Percentiles rank a stretch among this genome's conserved stretches.
These are phyloP conservation scores for Astreopora myriophthalma DNA, from an alignment of 64 coral and sea anemone genomes.

Conservation along the genomic window DNA sequence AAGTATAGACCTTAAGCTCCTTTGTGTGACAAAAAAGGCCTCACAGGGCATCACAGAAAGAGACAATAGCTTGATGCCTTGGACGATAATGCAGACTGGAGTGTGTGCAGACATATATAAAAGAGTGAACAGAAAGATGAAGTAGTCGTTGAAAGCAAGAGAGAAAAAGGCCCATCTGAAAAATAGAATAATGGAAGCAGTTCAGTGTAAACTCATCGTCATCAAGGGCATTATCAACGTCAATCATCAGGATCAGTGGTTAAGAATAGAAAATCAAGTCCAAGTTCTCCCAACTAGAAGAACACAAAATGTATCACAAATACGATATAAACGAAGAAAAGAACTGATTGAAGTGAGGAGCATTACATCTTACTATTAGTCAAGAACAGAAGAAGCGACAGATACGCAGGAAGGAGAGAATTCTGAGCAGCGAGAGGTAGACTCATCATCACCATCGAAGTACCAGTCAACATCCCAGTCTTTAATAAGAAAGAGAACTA, in stretches of 20 bases:
- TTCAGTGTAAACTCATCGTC: too few relatives aligned
- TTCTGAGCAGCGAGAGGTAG: not conserved
- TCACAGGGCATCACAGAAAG: not conserved
- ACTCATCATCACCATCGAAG: not conserved
- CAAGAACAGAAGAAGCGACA: not conserved
- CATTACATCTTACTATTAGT: not conserved
- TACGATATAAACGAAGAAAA: not conserved
- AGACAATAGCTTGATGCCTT: not conserved
- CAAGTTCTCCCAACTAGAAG: not conserved
- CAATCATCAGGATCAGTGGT: too few relatives aligned
- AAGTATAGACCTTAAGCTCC: too few relatives aligned
- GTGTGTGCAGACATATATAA: not conserved
- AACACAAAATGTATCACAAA: not conserved
- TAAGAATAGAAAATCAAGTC: too few relatives aligned
- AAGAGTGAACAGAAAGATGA: not conserved
- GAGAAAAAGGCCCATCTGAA: not conserved
- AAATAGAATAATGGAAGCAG: not conserved
- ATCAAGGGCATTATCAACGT: too few relatives aligned
- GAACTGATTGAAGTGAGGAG: not conserved
- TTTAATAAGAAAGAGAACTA: not conserved
- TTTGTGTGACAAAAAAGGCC: too few relatives aligned
- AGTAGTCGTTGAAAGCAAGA: not conserved
- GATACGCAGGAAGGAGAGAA: not conserved
- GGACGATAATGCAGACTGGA: not conserved
- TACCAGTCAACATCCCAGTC: slow-evolving; percentile 55